Evolutionary conservation across 1,140 invertebrate species (phyloP).

Genomic region (Ridgeia piscesae): DNA sequence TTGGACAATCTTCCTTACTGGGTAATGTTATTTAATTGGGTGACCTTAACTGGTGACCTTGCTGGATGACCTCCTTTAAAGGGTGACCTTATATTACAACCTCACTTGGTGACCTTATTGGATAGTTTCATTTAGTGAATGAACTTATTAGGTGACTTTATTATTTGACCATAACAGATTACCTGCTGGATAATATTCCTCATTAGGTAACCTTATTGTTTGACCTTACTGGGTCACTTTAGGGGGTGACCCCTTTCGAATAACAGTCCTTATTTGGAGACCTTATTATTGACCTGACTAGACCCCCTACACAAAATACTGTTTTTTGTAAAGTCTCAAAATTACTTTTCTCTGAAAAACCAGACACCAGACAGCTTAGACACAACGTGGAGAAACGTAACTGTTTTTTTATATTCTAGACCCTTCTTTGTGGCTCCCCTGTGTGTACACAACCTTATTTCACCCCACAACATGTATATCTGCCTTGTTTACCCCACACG

Average conservation of each 20-base stretch:
- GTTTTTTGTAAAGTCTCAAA: background rate
- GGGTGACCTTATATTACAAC: too few relatives aligned
- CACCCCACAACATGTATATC: background rate
- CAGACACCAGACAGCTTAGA: background rate
- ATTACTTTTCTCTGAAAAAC: background rate
- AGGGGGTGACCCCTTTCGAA: background rate
- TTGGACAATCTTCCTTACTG: too few relatives aligned
- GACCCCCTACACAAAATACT: background rate
- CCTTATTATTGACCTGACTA: background rate
- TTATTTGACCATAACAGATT: background rate
- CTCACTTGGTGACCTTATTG: too few relatives aligned
- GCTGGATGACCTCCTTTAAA: background rate
- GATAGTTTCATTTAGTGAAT: too few relatives aligned
- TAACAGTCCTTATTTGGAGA: background rate
- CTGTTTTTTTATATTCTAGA: background rate
- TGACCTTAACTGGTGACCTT: background rate
- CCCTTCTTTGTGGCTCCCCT: background rate
- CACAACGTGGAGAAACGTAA: background rate
- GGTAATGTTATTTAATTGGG: background rate
- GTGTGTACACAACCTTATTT: background rate
- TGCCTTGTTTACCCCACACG: background rate
- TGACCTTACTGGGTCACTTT: background rate
- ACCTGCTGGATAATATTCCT: too few relatives aligned
- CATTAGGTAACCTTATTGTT: background rate
- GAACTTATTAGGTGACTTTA: background rate